Percentiles rank a stretch among this genome's conserved stretches.
These are phyloP conservation scores for Antennarius maculatus DNA, from an alignment of 2,797 vertebrate species.

Conservation along the genomic window DNA sequence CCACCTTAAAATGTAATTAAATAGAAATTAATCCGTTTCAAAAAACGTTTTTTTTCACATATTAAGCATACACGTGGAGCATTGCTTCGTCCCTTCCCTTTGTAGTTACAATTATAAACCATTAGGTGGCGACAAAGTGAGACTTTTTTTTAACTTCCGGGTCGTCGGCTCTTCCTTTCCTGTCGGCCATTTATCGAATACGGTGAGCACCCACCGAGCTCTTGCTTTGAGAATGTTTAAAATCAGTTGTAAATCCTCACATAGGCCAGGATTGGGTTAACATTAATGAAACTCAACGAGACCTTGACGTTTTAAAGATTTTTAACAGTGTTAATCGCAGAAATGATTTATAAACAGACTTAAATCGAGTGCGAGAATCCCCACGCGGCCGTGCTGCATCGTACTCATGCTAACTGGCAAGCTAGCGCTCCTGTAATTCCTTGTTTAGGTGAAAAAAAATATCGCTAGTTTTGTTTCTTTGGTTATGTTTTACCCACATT, in stretches of 20 bases:
- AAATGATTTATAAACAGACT: not conserved
- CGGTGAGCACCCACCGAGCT: constrained; percentile 52
- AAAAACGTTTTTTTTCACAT: too few species aligned
- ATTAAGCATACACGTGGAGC: too few species aligned
- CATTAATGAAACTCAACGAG: rapidly evolving
- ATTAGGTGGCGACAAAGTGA: constrained; percentile 15
- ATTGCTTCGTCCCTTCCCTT: too few species aligned
- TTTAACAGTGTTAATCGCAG: rapidly evolving
- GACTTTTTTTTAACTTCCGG: constrained; percentile 46
- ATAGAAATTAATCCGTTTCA: too few species aligned
- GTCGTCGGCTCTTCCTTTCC: constrained; percentile 47
- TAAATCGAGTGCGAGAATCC: not conserved
- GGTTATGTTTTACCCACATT: not conserved
- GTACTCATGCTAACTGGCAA: constrained; percentile 9
- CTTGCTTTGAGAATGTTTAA: constrained; percentile 20
- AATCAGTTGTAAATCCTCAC: rapidly evolving
- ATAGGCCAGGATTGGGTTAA: rapidly evolving
- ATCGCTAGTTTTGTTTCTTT: rapidly evolving
- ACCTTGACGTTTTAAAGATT: rapidly evolving
- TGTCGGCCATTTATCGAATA: constrained; percentile 66
- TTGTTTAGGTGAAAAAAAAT: not conserved
- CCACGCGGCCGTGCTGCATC: not conserved
- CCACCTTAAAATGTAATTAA: too few species aligned
- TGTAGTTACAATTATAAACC: not conserved
- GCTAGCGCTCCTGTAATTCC: constrained; percentile 10